Percentiles rank a stretch among this genome's conserved stretches.
Evolutionary conservation across 2,797 vertebrate genomes (phyloP).

Genomic region (Manis crassicaudata): DNA sequence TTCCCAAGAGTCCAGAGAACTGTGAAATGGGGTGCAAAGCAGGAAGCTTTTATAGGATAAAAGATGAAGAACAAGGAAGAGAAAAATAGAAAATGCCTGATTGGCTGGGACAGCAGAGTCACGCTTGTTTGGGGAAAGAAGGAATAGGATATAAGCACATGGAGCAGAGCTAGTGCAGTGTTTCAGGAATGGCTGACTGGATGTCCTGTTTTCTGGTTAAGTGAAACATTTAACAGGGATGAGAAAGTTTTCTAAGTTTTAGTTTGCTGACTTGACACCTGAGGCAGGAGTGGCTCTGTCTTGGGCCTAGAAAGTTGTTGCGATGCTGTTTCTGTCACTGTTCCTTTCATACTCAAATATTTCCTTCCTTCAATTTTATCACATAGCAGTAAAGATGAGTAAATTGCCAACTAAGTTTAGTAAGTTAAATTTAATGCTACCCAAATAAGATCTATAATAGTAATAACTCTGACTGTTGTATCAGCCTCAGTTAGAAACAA

Average conservation of each 20-base stretch:
- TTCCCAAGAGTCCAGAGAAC: background rate
- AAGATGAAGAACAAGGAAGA: background rate
- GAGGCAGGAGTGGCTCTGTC: no score
- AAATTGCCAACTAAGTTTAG: background rate
- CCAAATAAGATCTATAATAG: background rate
- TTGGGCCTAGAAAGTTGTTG: background rate
- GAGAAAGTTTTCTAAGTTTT: background rate
- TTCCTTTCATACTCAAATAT: background rate
- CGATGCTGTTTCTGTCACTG: background rate
- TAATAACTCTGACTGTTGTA: background rate
- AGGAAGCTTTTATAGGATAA: background rate
- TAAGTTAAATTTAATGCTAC: background rate
- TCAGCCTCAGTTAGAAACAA: background rate
- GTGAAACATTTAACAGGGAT: background rate
- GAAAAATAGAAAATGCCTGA: background rate
- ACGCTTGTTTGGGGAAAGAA: background rate
- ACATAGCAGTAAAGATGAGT: background rate
- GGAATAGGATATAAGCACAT: background rate
- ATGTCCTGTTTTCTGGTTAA: background rate
- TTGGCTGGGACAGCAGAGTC: background rate
- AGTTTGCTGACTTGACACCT: background rate
- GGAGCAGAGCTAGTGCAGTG: no score
- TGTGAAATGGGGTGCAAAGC: background rate
- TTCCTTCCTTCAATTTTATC: background rate
- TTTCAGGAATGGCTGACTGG: background rate